Evolutionary conservation across 2,888 invertebrate species (phyloP).

Genomic region (Eugnorisma glareosa): DNA sequence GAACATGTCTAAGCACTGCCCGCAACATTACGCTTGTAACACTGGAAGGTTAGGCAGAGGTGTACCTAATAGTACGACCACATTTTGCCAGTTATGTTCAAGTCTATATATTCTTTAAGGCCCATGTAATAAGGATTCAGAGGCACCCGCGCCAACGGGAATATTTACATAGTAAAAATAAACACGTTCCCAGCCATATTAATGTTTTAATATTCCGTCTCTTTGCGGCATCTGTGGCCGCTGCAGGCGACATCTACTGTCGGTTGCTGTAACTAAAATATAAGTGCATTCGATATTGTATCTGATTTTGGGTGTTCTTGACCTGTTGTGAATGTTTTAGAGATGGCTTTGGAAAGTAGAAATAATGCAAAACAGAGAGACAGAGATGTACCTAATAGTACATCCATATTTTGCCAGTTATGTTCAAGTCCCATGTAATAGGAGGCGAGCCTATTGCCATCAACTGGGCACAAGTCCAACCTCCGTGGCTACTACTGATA

Average conservation of each 20-base stretch:
- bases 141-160: slow-evolving; percentile 18
- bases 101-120: too few species aligned
- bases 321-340: background rate
- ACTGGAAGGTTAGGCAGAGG: too few species aligned
- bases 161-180: slow-evolving; percentile 61
- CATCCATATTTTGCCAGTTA: too few species aligned
- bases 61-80: too few species aligned
- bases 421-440: too few species aligned
- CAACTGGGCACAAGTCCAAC: too few species aligned
- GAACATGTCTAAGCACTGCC: too few species aligned
- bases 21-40: too few species aligned
- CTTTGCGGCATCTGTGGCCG: slow-evolving; percentile 58
- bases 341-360: background rate
- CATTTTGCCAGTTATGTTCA: too few species aligned
- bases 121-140: too few species aligned
- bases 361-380: background rate
- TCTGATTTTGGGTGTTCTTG: slow-evolving; percentile 11
- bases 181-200: slow-evolving; percentile 55
- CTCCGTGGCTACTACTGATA: too few species aligned
- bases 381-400: background rate
- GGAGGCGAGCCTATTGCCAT: too few species aligned
- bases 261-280: slow-evolving; percentile 52
- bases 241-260: slow-evolving; percentile 58
- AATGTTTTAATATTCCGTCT: slow-evolving; percentile 64
- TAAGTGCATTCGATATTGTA: slow-evolving; percentile 42